phyloP scores from a whole-genome alignment of 2,888 invertebrate species.

The Imbricaverruca yamaguchii region DNA sequence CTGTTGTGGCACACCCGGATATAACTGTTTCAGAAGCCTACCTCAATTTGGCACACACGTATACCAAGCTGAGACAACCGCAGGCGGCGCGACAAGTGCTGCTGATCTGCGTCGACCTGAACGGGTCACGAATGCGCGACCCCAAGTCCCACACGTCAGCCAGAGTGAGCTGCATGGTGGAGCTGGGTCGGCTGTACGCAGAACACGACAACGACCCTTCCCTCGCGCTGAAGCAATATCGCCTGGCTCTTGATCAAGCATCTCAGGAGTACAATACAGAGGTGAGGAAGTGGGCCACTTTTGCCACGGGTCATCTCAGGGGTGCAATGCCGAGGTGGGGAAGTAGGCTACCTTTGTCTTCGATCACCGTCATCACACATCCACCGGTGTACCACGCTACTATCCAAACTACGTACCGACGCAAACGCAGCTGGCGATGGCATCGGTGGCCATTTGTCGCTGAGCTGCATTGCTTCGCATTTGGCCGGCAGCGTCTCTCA shows the following conservation, averaged over 20 bases:
- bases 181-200: slow-evolving; percentile 75
- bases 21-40: slow-evolving; percentile 65
- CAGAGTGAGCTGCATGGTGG: slow-evolving; percentile 77
- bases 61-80: slow-evolving; percentile 69
- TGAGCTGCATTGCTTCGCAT: no score
- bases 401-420: no score
- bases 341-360: no score
- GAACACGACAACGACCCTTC: slow-evolving; percentile 69
- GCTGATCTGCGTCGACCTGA: slow-evolving; percentile 70
- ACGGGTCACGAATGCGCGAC: slow-evolving; percentile 78
- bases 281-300: background rate
- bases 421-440: no score
- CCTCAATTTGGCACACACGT: slow-evolving; percentile 80
- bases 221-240: slow-evolving; percentile 31
- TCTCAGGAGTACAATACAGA: background rate
- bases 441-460: no score
- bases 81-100: slow-evolving; percentile 77
- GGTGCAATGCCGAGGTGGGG: no score
- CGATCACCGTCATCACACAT: no score
- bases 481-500: no score
- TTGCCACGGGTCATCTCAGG: no score
- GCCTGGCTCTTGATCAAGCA: background rate
- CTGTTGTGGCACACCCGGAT: no score
- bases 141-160: slow-evolving; percentile 80
- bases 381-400: no score